Percentiles rank a stretch among this genome's conserved stretches.
These are phyloP conservation scores for Bradypodion ventrale DNA, from an alignment of 2,797 vertebrate genomes.

Conservation along the genomic window DNA sequence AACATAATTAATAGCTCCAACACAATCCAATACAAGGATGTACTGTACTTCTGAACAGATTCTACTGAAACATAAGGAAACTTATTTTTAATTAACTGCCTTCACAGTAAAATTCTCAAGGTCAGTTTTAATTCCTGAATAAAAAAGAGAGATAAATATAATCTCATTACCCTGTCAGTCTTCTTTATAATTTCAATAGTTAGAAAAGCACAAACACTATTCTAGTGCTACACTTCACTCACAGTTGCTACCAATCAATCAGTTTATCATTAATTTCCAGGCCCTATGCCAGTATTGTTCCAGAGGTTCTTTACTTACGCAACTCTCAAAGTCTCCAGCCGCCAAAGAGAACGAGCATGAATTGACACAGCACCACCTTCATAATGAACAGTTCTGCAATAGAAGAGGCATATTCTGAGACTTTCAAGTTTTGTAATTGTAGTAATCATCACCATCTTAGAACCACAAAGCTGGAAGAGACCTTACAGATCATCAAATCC, in stretches of 20 bases:
- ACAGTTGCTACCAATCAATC: background rate
- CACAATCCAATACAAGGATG: background rate
- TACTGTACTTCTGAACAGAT: conserved; percentile 4
- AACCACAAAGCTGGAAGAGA: too few species aligned
- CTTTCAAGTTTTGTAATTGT: background rate
- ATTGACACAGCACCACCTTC: conserved; percentile 92
- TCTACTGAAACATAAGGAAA: conserved; percentile 3
- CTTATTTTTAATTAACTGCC: background rate
- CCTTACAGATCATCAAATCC: too few species aligned
- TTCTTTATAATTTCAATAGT: conserved; percentile 35
- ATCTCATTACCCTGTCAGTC: background rate
- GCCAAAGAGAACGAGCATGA: conserved; percentile 94
- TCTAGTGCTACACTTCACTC: conserved; percentile 21
- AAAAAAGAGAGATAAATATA: background rate
- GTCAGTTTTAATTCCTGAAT: conserved; percentile 22
- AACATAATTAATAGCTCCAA: background rate
- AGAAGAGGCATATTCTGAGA: conserved; percentile 38
- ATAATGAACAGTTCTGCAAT: conserved; percentile 90
- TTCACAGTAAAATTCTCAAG: background rate
- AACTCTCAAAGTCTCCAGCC: conserved; percentile 91
- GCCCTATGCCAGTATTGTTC: background rate
- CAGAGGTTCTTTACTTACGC: conserved; percentile 83
- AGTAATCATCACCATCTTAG: too few species aligned
- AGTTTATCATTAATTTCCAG: background rate
- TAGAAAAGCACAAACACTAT: conserved; percentile 27